Evolutionary conservation across 1,140 invertebrate species (phyloP), one percentile per base, ranked within the genome.

Genomic region (Drosophila sulfurigaster): DNA sequence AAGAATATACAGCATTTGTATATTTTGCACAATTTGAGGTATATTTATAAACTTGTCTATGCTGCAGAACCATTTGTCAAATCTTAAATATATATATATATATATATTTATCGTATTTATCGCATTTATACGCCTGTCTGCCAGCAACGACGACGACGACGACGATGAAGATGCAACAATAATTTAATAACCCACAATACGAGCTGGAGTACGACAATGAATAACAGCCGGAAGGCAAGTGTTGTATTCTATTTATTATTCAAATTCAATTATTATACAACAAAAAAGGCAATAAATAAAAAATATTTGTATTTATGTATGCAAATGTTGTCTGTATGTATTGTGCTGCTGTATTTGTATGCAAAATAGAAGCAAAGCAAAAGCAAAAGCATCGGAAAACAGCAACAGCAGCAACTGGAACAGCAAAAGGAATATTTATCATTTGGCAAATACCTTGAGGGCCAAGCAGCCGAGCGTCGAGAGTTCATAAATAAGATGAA

Each of bases 211-310:
- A 16, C 16, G 56, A 65, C 32, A 66, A 54, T 59, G 38, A 59
- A 35, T 72, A 13, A 54, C 43, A 73, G 51, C 51, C 64, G 65
- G 59, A 69, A 80, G 83, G 77, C 77, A 75, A 78, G 69, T 75
- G 79, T 71, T 80, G 41, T 80, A 48, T 74, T 88, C 77, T 87
- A 80, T 88, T 78, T 80, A 78, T 80, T 82, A 88, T 88, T 83
- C 80, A 88, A 88, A 88, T 88, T 83, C 83, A 88, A 88, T 88
- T 88, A 88, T 81, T 87, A 87, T 75, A 88, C 10, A 41, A 32
- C 13, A 45, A 46, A 32, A 79, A 82, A 71, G 16, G 69, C 73
- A 82, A 87, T 87, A 87, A 87, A 87, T 87, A 82, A 86, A 78
- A 64, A 68, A 64, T 52, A 51, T 59, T 28, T 49, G 25, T 72